Conservation (phyloP, 2,113 vertebrate species). For the Cynopterus brachyotis region DNA sequence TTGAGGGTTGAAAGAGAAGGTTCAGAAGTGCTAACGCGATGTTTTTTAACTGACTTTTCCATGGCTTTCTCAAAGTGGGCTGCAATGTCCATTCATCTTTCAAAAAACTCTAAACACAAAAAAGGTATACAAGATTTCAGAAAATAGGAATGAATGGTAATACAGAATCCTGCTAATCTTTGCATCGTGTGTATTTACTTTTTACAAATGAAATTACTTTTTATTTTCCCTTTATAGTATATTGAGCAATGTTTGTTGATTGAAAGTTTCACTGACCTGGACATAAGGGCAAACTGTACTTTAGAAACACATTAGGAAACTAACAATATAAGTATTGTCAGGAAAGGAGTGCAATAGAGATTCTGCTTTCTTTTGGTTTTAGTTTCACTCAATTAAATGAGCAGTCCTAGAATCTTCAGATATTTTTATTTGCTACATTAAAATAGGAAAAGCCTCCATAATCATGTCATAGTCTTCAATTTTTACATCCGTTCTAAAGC, state of each 20-base stretch:
- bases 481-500: background rate
- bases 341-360: background rate
- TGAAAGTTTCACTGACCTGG: background rate
- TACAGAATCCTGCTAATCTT: background rate
- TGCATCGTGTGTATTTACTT: background rate
- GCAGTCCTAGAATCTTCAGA: background rate
- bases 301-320: background rate
- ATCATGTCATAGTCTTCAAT: background rate
- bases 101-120: conserved; percentile 64
- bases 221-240: background rate
- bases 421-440: background rate
- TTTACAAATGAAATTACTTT: background rate
- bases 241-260: background rate
- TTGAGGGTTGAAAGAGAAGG: conserved; percentile 36
- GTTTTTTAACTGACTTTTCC: conserved; percentile 59
- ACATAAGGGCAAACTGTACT: background rate
- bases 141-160: background rate
- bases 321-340: background rate
- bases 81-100: conserved; percentile 62
- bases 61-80: conserved; percentile 56
- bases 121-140: conserved; percentile 25
- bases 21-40: conserved; percentile 15
- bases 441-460: background rate
- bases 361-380: background rate
- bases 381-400: background rate